Base-by-base conservation (phyloP, 2,888 invertebrate species). In the Tipula unca region DNA sequence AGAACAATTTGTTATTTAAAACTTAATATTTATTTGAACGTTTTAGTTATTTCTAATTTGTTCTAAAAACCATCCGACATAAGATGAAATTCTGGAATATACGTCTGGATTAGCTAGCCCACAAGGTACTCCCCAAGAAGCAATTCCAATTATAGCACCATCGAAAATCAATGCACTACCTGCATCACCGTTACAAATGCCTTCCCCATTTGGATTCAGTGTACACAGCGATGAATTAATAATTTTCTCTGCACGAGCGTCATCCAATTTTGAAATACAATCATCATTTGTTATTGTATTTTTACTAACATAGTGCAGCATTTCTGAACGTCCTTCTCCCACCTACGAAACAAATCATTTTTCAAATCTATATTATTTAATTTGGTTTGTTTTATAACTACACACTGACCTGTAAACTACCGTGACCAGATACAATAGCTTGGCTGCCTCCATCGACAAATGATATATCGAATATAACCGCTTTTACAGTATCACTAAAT, bases 201-300 rank as follows among this genome's bases (percentile, higher is more conserved):
- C 89, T 0, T 90, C 29, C 17, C 35, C 84, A 14, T 6, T 84
- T 84, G 0, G 1, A 14, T 17, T 32, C 2, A 1, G 6, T 32
- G 84, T 32, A 85, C 90, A 90, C 14, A 90, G 89, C 90, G 90
- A 90, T 82, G 90, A 89, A 87, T 90, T 90, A 1, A 90, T 90
- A 3, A 90, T 87, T 1, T 6, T 32, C 14, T 82, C 39, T 20
- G 83, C 86, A 85, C 85, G 85, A 10, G 13, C 85, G 14, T 29
- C 54, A n/a, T 48, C n/a, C 69, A 54, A 69, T 36, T 83, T 36
- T 3, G 14, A 20, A 29, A 85, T 85, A 32, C 86, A 86, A 13
- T 85, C 86, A 35, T 85, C 86, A 42, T 86, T 86, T 5, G 85
- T 85, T 82, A 86, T 84, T 6, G 86, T 86, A 82, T 36, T 35